Evolutionary conservation across 2,113 vertebrate genomes (phyloP).

Genomic region (Actenoides hombroni): DNA sequence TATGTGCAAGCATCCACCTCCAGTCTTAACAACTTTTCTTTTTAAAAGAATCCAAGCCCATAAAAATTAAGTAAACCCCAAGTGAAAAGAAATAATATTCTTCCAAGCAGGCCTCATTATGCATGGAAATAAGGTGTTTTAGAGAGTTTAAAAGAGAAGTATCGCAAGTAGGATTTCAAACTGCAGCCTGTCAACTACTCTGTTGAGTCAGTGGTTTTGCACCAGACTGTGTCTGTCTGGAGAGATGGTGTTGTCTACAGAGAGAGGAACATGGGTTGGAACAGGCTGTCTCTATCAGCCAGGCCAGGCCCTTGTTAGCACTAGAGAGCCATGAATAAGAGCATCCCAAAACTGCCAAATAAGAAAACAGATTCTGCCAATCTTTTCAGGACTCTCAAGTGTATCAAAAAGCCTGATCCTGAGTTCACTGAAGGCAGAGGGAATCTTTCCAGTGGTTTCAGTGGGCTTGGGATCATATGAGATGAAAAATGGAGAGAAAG

Average conservation of each 20-base stretch:
- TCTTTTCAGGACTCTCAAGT: neutral
- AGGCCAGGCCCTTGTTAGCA: neutral
- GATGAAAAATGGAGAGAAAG: slow-evolving; percentile 14
- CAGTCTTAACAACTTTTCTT: neutral
- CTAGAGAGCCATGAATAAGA: neutral
- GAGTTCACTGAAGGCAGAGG: neutral
- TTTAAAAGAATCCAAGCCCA: neutral
- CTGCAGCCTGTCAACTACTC: neutral
- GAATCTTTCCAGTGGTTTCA: neutral
- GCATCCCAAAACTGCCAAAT: neutral
- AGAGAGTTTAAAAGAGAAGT: neutral
- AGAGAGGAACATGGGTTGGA: neutral
- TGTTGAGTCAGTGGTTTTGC: neutral
- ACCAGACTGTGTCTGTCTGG: neutral
- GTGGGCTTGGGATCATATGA: neutral
- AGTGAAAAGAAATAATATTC: neutral
- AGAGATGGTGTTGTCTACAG: neutral
- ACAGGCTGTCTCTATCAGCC: neutral
- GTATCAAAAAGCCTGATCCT: neutral
- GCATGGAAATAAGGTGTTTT: neutral
- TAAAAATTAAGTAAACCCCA: neutral
- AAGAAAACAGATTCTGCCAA: neutral
- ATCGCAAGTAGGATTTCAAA: neutral
- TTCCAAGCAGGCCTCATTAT: neutral
- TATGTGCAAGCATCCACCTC: neutral